Conservation (phyloP, 2,888 invertebrate species). For the Ligdia adustata region DNA sequence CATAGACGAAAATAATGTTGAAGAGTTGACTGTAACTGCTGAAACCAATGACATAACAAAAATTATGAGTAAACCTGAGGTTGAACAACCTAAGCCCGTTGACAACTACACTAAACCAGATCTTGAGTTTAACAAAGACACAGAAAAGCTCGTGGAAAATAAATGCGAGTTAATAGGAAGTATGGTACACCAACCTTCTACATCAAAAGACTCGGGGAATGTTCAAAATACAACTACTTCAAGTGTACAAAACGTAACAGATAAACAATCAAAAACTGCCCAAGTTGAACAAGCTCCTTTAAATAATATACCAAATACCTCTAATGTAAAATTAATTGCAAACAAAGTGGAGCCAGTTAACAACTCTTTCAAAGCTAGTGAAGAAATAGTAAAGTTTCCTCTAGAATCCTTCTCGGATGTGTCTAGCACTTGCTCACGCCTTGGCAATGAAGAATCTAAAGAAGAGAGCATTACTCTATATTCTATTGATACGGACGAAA, state of each 20-base stretch:
- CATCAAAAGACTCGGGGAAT: neutral
- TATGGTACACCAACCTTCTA: neutral
- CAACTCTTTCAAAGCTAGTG: too few relatives aligned
- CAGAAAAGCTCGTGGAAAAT: neutral
- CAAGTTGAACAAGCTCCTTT: neutral
- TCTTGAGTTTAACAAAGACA: conserved; percentile 1
- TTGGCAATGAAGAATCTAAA: conserved; percentile 5
- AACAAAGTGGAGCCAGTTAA: neutral
- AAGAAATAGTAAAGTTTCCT: neutral
- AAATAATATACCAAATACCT: neutral
- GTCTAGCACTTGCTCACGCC: conserved; percentile 7
- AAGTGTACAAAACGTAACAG: neutral
- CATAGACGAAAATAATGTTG: neutral
- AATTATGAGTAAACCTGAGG: neutral
- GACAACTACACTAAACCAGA: neutral
- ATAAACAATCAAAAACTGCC: neutral
- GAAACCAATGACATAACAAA: neutral
- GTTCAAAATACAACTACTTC: neutral
- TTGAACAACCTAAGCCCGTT: conserved; percentile 2
- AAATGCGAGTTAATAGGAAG: neutral
- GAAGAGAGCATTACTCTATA: conserved; percentile 1
- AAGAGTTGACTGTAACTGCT: neutral
- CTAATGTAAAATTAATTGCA: neutral
- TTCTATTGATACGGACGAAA: conserved; percentile 9
- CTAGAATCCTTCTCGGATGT: conserved; percentile 9